phyloP scores from a whole-genome alignment of 2,113 vertebrate species.

The Orientallactaga bullata region DNA sequence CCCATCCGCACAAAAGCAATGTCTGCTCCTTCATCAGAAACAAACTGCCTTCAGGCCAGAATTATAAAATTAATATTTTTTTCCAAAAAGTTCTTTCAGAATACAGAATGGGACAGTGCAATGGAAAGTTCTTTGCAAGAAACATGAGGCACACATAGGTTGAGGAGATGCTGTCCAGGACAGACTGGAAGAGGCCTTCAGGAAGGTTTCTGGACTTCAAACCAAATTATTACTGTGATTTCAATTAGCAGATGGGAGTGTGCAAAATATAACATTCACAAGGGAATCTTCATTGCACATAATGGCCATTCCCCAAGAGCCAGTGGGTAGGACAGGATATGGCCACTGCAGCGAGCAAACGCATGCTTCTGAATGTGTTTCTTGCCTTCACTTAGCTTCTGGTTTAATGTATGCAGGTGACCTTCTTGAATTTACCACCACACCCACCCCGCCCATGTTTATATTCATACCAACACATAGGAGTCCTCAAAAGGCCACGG shows the following conservation, averaged over 20 bases:
- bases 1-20: constrained; percentile 52
- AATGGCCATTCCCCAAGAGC: constrained; percentile 55
- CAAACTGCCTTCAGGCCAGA: constrained; percentile 69
- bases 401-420: background rate
- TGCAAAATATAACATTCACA: constrained; percentile 30
- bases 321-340: background rate
- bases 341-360: background rate
- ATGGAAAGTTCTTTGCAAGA: constrained; percentile 53
- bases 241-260: constrained; percentile 55
- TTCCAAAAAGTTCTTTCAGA: constrained; percentile 57
- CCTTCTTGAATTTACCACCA: background rate
- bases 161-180: background rate
- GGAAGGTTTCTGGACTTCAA: constrained; percentile 45
- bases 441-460: rapidly evolving
- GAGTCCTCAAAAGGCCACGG: background rate
- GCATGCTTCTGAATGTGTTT: constrained; percentile 29
- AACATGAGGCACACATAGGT: constrained; percentile 13
- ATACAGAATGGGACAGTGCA: background rate
- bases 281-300: constrained; percentile 58
- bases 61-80: constrained; percentile 74
- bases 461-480: background rate
- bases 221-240: constrained; percentile 70
- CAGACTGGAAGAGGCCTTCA: constrained; percentile 26
- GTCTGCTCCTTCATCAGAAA: constrained; percentile 46
- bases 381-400: background rate